Evolutionary conservation across 2,888 invertebrate genomes (phyloP), one percentile per base, ranked within the genome.

Genomic region (Fragum whitleyi): DNA sequence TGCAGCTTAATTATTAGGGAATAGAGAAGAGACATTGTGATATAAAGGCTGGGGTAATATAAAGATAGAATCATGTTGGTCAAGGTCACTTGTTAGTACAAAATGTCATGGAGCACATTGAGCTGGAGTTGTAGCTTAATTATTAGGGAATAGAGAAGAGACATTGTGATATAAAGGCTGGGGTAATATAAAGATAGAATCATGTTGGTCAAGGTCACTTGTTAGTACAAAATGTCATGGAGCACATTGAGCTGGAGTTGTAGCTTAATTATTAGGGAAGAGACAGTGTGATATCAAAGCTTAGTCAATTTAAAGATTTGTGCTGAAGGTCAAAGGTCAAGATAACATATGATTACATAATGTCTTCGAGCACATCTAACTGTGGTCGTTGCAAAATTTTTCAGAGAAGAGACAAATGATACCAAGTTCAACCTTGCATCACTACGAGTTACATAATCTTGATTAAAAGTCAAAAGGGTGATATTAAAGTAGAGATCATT

Each of bases 331-430:
- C n/a, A n/a, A n/a, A n/a, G n/a, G n/a, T n/a, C n/a, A n/a, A n/a
- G n/a, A n/a, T n/a, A n/a, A n/a, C n/a, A n/a, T 1, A 98, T 99
- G 14, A 98, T 98, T 85, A 96, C 97, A 47, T 97, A 98, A 93
- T 95, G 99, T 78, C 97, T 97, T 95, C 99, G 99, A 26, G 98
- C 98, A 92, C 98, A 99, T 94, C 96, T 99, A 73, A 97, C 98
- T 0, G 96, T 98, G 94, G 98, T 98, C 6, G 62, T 62, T 6
- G 62, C 62, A 3, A 62, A 62, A 39, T 94, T 99, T 47, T 95
- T 99, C 39, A n/a, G 99, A 99, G 94, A 96, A 97, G 91, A 95
- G 98, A 0, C 98, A 98, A n/a, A n/a, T n/a, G n/a, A n/a, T n/a
- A n/a, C n/a, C n/a, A n/a, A n/a, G n/a, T n/a, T n/a, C n/a, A n/a